Evolutionary conservation across 2,113 vertebrate genomes (phyloP).

Genomic region (Phycodurus eques): DNA sequence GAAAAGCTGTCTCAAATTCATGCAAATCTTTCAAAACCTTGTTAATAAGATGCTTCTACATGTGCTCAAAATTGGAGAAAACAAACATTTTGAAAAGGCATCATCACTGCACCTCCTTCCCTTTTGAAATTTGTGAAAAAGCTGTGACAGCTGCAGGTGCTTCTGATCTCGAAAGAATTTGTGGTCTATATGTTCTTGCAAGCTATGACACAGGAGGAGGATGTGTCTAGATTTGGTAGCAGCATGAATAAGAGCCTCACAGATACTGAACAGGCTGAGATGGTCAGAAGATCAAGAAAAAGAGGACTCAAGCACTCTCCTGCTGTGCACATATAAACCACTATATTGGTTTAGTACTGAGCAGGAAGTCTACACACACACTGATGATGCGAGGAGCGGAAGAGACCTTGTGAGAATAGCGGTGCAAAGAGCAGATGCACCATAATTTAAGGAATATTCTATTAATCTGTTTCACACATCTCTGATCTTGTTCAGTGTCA

Average conservation of each 20-base stretch:
- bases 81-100: background rate
- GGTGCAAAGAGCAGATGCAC: constrained; percentile 23
- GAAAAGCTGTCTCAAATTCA: constrained; percentile 43
- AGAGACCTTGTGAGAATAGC: background rate
- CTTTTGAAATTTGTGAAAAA: constrained; percentile 14
- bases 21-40: constrained; percentile 22
- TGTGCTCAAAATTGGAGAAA: constrained; percentile 8
- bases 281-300: constrained; percentile 26
- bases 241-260: constrained; percentile 27
- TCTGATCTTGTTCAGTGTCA: background rate
- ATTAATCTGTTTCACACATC: background rate
- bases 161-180: constrained; percentile 15
- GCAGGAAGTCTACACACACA: constrained; percentile 12
- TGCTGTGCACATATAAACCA: constrained; percentile 47
- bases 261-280: constrained; percentile 17
- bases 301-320: constrained; percentile 25
- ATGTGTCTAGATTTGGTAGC: constrained; percentile 40
- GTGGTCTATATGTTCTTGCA: constrained; percentile 44
- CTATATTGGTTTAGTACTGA: constrained; percentile 36
- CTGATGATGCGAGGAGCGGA: constrained; percentile 4
- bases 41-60: constrained; percentile 5
- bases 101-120: background rate
- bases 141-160: constrained; percentile 27
- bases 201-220: constrained; percentile 18
- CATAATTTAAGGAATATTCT: constrained; percentile 13